Percentiles rank a stretch among this genome's conserved stretches.
Conservation (phyloP, 1,140 invertebrate species). For the Apis mellifera region Amel_HAv3.1 CM009932.2:14773501-14774000, state of each 20-base stretch:
- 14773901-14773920: too few species aligned
- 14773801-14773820: constrained; percentile 15
- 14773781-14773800: not conserved
- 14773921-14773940: too few species aligned
- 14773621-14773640: constrained; percentile 4
- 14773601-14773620: not conserved
- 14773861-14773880: too few species aligned
- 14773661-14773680: constrained; percentile 15
- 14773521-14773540: constrained; percentile 4
- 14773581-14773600: not conserved
- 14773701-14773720: constrained; percentile 49
- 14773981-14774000: too few species aligned
- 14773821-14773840: not conserved
- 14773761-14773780: constrained; percentile 22
- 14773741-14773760: constrained; percentile 35
- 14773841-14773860: not conserved
- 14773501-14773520: not conserved
- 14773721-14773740: constrained; percentile 34
- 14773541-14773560: not conserved
- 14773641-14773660: constrained; percentile 13
- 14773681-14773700: constrained; percentile 37
- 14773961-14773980: too few species aligned
- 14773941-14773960: too few species aligned
- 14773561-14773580: constrained; percentile 19
- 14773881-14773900: too few species aligned